Conservation (phyloP, 2,888 invertebrate genomes). For the Syrphus vitripennis region DNA sequence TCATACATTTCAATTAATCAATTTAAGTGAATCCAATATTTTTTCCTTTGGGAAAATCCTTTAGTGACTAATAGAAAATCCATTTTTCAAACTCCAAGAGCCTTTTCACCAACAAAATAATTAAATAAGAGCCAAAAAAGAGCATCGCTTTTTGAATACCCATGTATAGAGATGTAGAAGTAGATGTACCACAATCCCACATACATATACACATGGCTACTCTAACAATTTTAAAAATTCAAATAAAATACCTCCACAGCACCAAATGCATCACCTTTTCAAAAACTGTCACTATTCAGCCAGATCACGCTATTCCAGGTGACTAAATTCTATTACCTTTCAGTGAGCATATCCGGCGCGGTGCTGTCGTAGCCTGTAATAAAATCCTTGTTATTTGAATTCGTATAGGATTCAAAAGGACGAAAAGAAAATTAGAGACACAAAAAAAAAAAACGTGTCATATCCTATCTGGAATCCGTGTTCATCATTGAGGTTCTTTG, state of each 20-base stretch:
- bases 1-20: too few relatives aligned
- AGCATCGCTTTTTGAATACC: neutral
- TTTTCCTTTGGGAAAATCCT: neutral
- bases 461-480: constrained; percentile 1
- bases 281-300: neutral
- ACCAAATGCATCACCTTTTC: neutral
- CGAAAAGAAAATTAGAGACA: neutral
- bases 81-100: neutral
- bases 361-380: neutral
- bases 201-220: too few relatives aligned
- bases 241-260: neutral
- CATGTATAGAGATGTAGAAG: too few relatives aligned
- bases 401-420: neutral
- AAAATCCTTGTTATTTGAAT: constrained; percentile 11
- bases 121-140: neutral
- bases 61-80: neutral
- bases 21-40: neutral
- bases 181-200: neutral
- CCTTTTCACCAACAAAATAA: neutral
- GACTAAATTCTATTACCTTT: neutral
- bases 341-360: neutral
- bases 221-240: neutral
- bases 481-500: neutral
- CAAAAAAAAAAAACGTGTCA: neutral
- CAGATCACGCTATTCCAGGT: neutral